phyloP scores from a whole-genome alignment of 2,888 invertebrate genomes.

The Acrobasis consociella region DNA sequence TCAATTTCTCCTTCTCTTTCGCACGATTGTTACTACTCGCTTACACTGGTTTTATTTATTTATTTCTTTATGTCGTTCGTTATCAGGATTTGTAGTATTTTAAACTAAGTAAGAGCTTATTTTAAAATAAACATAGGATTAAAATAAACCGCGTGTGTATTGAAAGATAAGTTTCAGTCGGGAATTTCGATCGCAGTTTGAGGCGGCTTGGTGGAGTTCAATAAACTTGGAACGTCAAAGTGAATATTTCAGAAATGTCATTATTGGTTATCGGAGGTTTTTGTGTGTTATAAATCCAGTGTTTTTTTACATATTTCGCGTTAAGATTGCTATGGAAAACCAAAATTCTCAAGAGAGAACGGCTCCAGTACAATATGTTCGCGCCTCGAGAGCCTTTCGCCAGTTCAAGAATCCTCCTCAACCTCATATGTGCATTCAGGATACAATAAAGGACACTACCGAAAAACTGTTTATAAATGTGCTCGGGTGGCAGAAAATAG shows the following conservation, averaged over 20 bases:
- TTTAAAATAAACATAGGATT: slow-evolving; percentile 41
- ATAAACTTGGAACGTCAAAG: slow-evolving; percentile 65
- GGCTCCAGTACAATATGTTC: slow-evolving; percentile 80
- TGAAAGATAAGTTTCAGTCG: slow-evolving; percentile 46
- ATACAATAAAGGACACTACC: slow-evolving; percentile 82
- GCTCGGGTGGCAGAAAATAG: slow-evolving; percentile 88
- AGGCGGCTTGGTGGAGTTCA: slow-evolving; percentile 60
- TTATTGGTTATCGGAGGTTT: slow-evolving; percentile 55
- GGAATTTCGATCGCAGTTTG: slow-evolving; percentile 39
- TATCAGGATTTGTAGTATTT: slow-evolving; percentile 45
- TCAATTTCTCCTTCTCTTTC: slow-evolving; percentile 42
- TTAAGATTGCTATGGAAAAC: slow-evolving; percentile 68
- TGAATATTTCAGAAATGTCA: slow-evolving; percentile 58
- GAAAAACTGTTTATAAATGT: slow-evolving; percentile 86
- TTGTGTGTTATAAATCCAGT: slow-evolving; percentile 47
- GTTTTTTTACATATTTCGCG: slow-evolving; percentile 28
- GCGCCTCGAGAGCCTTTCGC: slow-evolving; percentile 84
- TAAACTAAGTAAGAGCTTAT: slow-evolving; percentile 38
- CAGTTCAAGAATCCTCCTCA: slow-evolving; percentile 89
- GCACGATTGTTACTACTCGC: slow-evolving; percentile 36
- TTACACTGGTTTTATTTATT: slow-evolving; percentile 44
- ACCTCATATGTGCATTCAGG: slow-evolving; percentile 89
- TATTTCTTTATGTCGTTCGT: slow-evolving; percentile 42
- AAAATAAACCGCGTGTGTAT: slow-evolving; percentile 37
- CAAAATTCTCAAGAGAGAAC: slow-evolving; percentile 67